Base-by-base conservation (phyloP, 2,113 vertebrate genomes). In the Centrocercus urophasianus region DNA sequence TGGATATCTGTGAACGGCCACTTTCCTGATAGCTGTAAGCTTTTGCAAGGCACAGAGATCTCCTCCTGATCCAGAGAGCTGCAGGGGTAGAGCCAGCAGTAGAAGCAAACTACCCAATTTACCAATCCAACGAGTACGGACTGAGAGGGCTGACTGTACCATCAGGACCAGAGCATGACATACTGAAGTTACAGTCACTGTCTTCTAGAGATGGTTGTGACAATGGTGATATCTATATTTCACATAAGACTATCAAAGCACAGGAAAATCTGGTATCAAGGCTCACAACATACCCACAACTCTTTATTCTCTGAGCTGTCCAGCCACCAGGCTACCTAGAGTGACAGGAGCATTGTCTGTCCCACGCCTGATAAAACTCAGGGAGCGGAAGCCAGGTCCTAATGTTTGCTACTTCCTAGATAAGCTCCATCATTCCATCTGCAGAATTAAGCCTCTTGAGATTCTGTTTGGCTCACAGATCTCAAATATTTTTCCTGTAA, bases 1-100 rank as follows among this genome's bases (percentile, higher is more conserved):
- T 5, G 8, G 27, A 30, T 0, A 0, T 32, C 6, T 43, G 45
- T 56, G 8, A 86, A 47, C 13, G 3, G 1, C 3, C 7, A 7
- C 21, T 47, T 25, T 43, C 22, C 13, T 61, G 22, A 15, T 54
- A 15, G 36, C 14, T 22, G 16, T 45, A 14, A 67, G 42, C 8
- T 80, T 13, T n/a, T 81, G 25, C 42, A 28, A 32, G 57, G 36
- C 36, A 59, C 45, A 57, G 24, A 40, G 27, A 4, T 17, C 22
- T 56, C 22, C 25, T 72, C 20, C n/a, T 34, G 57, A 78, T 40
- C 10, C 43, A 50, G 32, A 59, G 30, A 27, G 7, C 50, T 24
- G 34, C 32, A 32, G 36, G 30, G 20, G 24, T 25, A 36, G 40
- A 74, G 13, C 8, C 52, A 59, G 38, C n/a, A 32, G 2, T 1